Evolutionary conservation across 2,797 vertebrate genomes (phyloP).

Genomic region (Hemitrygon akajei): DNA sequence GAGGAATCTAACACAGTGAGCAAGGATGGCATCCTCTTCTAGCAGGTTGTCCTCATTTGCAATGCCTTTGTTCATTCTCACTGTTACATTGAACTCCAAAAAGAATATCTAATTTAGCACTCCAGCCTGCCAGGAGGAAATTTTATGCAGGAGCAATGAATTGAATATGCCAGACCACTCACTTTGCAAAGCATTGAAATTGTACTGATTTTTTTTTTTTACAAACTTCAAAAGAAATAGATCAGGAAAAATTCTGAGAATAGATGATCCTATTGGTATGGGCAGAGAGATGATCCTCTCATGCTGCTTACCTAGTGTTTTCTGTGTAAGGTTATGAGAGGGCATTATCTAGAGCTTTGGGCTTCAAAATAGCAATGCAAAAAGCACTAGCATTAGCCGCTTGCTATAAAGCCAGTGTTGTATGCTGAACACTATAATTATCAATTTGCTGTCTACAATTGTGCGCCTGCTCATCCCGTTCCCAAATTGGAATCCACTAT

Average conservation of each 20-base stretch:
- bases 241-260: not conserved
- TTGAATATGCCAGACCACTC: not conserved
- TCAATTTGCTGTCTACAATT: not conserved
- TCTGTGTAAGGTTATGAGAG: not conserved
- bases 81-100: not conserved
- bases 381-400: too few species aligned
- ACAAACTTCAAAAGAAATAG: not conserved
- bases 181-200: too few species aligned
- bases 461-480: too few species aligned
- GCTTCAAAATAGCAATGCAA: not conserved
- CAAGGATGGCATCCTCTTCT: not conserved
- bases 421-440: not conserved
- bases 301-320: not conserved
- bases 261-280: not conserved
- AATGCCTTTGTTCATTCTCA: not conserved
- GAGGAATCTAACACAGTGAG: not conserved
- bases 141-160: not conserved
- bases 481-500: too few species aligned
- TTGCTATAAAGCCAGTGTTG: not conserved
- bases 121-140: not conserved
- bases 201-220: too few species aligned
- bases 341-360: not conserved
- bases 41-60: too few species aligned
- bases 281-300: not conserved
- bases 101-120: not conserved